A percentile compares a stretch with the other conserved stretches of the same genome.
Conservation (phyloP, 2,797 vertebrate species). For the Pteronotus mesoamericanus region DNA sequence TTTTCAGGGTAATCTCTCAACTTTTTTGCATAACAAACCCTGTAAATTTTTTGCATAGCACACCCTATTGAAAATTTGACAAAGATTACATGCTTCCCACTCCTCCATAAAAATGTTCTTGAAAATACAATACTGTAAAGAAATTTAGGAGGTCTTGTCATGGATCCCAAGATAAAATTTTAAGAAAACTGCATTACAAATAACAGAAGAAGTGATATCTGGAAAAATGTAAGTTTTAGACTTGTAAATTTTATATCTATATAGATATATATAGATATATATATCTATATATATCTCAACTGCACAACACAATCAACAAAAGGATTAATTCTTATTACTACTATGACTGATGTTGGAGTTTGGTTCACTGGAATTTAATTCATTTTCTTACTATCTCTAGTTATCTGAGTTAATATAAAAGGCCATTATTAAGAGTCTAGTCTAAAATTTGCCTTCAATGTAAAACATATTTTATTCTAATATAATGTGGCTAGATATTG, state of each 20-base stretch:
- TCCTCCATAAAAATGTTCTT: background rate
- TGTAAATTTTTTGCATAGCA: background rate
- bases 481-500: conserved; percentile 57
- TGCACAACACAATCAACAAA: background rate
- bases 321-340: conserved; percentile 2
- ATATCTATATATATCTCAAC: background rate
- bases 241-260: background rate
- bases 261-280: too few relatives aligned
- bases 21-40: background rate
- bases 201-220: background rate
- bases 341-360: background rate
- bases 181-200: background rate
- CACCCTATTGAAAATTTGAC: background rate
- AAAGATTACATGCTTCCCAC: background rate
- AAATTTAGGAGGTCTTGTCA: background rate
- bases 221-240: background rate
- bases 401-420: conserved; percentile 68
- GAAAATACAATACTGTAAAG: background rate
- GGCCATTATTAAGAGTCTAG: conserved; percentile 58
- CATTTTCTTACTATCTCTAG: conserved; percentile 45
- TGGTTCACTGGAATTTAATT: conserved; percentile 52
- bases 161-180: background rate
- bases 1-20: background rate
- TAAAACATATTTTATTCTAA: conserved; percentile 71
- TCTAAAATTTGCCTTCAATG: conserved; percentile 52